A percentile compares a stretch with the other conserved stretches of the same genome.
phyloP scores from a whole-genome alignment of 2,113 vertebrate genomes.

The Glaucidium brasilianum region DNA sequence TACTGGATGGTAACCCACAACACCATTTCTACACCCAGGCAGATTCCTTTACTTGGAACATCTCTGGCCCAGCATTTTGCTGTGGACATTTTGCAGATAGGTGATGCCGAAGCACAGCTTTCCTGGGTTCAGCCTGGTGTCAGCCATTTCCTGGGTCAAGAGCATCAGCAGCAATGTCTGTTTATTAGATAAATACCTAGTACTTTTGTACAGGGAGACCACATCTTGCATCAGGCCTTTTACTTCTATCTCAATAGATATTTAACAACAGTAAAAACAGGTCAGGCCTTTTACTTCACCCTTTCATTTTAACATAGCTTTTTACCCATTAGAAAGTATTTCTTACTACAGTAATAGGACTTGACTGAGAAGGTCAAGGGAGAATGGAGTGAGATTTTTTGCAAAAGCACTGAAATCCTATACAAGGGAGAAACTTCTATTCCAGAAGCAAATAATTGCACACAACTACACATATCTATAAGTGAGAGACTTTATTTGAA shows the following conservation, averaged over 20 bases:
- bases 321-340: neutral
- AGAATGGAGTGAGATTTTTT: neutral
- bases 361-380: neutral
- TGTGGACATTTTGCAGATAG: rapidly evolving
- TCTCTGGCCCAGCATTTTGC: neutral
- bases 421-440: neutral
- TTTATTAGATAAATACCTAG: neutral
- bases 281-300: neutral
- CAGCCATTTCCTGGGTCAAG: neutral
- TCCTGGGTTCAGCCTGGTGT: neutral
- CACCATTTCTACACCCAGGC: neutral
- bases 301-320: neutral
- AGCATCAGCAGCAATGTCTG: rapidly evolving
- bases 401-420: neutral
- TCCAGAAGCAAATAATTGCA: conserved; percentile 49
- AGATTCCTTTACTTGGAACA: neutral
- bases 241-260: neutral
- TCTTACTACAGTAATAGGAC: neutral
- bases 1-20: neutral
- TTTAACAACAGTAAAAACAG: neutral
- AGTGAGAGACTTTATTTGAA: conserved; percentile 68
- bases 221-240: neutral
- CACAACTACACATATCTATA: neutral
- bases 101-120: neutral
- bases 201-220: neutral